Evolutionary conservation across 2,797 vertebrate species (phyloP).

Genomic region (Rousettus madagascariensis): DNA sequence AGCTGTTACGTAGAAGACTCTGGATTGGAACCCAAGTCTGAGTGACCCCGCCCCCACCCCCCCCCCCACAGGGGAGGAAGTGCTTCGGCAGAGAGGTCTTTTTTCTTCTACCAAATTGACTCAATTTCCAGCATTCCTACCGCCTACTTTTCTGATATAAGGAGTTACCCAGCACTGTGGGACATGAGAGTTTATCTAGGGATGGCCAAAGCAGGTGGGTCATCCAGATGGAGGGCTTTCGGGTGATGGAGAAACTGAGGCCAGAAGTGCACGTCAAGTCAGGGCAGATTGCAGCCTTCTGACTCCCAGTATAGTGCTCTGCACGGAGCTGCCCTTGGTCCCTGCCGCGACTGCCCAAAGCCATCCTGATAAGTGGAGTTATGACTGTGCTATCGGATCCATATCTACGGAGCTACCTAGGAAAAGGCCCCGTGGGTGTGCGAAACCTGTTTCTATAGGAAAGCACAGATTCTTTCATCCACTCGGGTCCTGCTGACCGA

Average conservation of each 20-base stretch:
- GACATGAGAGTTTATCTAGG: too few relatives aligned
- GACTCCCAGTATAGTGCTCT: rapidly evolving
- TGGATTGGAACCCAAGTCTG: neutral
- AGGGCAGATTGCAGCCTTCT: rapidly evolving
- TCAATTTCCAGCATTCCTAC: neutral
- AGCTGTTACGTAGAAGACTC: neutral
- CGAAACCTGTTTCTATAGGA: neutral
- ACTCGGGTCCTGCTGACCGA: rapidly evolving
- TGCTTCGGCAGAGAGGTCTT: neutral
- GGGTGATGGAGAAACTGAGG: neutral
- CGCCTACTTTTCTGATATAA: neutral
- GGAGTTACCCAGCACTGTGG: neutral
- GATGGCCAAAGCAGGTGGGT: neutral
- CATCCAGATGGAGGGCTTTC: neutral
- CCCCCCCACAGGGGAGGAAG: neutral
- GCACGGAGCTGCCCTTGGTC: rapidly evolving
- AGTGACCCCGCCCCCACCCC: neutral
- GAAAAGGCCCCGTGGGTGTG: neutral
- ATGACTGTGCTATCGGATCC: rapidly evolving
- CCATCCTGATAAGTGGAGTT: too few relatives aligned
- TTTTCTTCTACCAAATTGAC: neutral
- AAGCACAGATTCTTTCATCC: neutral
- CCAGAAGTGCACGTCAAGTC: rapidly evolving
- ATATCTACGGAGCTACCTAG: rapidly evolving
- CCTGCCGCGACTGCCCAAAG: rapidly evolving